Conservation (phyloP, 2,888 invertebrate genomes). For the Spilosoma lubricipeda region DNA sequence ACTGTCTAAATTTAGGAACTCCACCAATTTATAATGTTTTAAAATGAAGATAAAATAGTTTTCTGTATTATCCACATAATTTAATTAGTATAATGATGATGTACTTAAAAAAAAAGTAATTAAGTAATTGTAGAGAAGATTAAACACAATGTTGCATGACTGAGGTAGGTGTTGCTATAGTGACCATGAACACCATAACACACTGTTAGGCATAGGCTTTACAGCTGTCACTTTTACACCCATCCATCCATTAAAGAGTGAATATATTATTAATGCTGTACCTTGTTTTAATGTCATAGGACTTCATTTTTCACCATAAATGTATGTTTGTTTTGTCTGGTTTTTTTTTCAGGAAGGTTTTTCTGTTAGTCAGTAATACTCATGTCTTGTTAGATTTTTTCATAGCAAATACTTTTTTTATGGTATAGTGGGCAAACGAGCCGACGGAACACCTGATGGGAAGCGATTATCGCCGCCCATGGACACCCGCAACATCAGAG, state of each 20-base stretch:
- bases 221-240: neutral
- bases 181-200: constrained; percentile 15
- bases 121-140: neutral
- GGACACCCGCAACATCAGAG: no score
- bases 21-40: neutral
- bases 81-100: neutral
- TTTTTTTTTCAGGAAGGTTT: neutral
- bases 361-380: neutral
- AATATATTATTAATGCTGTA: neutral
- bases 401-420: no score
- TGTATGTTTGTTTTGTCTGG: neutral
- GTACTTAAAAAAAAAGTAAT: neutral
- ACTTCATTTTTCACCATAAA: neutral
- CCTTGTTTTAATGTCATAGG: neutral
- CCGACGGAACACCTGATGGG: no score
- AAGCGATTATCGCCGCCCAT: no score
- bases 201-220: neutral
- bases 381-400: no score
- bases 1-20: neutral
- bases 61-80: neutral
- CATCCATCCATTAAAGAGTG: neutral
- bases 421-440: no score
- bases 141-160: neutral
- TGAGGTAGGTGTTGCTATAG: constrained; percentile 19
- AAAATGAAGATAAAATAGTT: neutral